Conservation (phyloP, 2,888 invertebrate species). For the Microplitis deprimator region DNA sequence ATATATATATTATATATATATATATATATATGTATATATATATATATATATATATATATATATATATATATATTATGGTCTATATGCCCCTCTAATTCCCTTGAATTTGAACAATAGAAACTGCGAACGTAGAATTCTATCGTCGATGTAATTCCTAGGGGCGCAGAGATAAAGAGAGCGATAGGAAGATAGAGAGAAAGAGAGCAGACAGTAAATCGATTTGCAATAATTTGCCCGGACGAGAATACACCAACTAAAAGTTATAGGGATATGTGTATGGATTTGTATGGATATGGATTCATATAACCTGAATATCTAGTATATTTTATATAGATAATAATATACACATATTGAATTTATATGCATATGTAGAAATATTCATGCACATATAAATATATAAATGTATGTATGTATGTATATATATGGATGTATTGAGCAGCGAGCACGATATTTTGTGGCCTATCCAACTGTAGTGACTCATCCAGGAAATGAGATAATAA, state of each 20-base stretch:
- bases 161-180: constrained; percentile 16
- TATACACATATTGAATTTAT: too few relatives aligned
- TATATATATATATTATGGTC: constrained; percentile 3
- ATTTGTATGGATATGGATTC: not conserved
- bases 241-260: constrained; percentile 31
- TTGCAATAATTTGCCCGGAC: constrained; percentile 36
- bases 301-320: not conserved
- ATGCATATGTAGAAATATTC: not conserved
- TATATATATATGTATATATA: too few relatives aligned
- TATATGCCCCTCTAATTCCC: constrained; percentile 15
- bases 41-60: constrained; percentile 3
- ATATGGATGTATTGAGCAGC: constrained; percentile 23
- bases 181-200: not conserved
- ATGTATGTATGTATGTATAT: not conserved
- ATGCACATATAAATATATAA: not conserved
- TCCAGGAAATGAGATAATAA: constrained; percentile 51
- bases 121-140: constrained; percentile 34
- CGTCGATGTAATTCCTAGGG: constrained; percentile 31
- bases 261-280: constrained; percentile 15
- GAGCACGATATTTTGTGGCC: constrained; percentile 3
- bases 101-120: constrained; percentile 33
- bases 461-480: constrained; percentile 42
- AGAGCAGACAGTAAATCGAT: constrained; percentile 39
- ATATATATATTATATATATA: too few relatives aligned
- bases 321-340: not conserved